Evolutionary conservation across 2,113 vertebrate genomes (phyloP), one percentile per base, ranked within the genome.

Genomic region (Colossoma macropomum): DNA sequence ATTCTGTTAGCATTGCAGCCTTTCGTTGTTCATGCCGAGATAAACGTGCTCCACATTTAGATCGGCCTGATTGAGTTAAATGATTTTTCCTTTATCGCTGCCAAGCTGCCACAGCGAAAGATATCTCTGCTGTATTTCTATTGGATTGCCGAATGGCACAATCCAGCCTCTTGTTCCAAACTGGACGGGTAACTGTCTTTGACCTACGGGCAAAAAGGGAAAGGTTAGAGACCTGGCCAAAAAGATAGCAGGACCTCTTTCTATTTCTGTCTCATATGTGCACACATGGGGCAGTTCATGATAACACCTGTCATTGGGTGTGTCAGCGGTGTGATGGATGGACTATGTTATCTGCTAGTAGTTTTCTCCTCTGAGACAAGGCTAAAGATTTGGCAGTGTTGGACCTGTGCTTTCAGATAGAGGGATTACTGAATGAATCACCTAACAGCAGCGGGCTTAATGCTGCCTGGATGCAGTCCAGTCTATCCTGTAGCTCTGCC

Each of bases 271-370:
- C 41, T 4, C 27, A 32, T 19, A 56, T 56, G 41, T 30, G 41
- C 54, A 76, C 54, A 60, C 74, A 74, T 32, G 32, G 56, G 45
- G 38, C 52, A 60, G 65, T 25, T 70, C 32, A 69, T 70, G 75
- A 83, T 83, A 79, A 83, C 48, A 70, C 23, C 38, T 60, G 70
- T 81, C 63, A 65, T 45, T 70, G 41, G 45, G 52, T 75, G 41
- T 73, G 69, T n/a, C 60, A 62, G 34, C 9, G 66, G 70, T 52
- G 27, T 34, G 28, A 77, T 76, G 54, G 32, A 65, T 32, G 72
- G 17, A 70, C 68, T 50, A 38, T 71, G 62, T 59, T 63, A 63
- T 76, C 68, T 54, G 60, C 16, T 10, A 34, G 28, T 25, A 27
- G 62, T 54, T 66, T 54, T 66, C 76, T 62, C 60, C 56, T 41